Evolutionary conservation across 2,113 vertebrate genomes (phyloP), one percentile per base, ranked within the genome.

Genomic region (Amia ocellicauda): DNA sequence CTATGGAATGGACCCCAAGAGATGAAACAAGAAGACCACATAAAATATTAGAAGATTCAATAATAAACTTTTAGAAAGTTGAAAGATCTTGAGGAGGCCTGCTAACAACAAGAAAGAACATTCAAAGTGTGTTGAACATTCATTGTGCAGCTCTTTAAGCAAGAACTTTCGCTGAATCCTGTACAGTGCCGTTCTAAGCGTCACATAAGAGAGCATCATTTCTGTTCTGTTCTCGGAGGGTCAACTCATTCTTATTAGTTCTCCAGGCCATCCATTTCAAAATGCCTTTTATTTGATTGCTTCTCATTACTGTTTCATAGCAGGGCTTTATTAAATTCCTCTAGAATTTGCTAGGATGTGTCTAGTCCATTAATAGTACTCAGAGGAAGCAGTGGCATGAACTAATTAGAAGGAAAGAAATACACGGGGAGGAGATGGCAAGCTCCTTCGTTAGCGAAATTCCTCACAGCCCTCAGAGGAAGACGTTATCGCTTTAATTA

Each of bases 401-500:
- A 60, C 47, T 66, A 59, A 66, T 66, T 60, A 60, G 64, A 60
- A 20, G 31, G 27, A 22, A 58, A 20, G 45, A 42, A 59, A 60
- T 45, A 41, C 19, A 27, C 3, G 24, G 58, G 47, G 41, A 19
- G 63, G 22, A 26, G 49, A 16, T n/a, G 22, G 5, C 10, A 14
- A 19, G 10, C 40, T 42, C 56, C 24, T 58, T 58, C 54, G 26
- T 60, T 41, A 23, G 42, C 28, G 41, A 27, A 64, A 64, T 47
- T 51, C 64, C 64, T 51, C 43, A 58, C 57, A 50, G 20, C 36
- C 52, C 26, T 45, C 14, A 8, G 40, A 57, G 53, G 47, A 36
- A 28, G 9, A 54, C 26, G n/a, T 60, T 66, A 43, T 53, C 40
- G 19, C 20, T 54, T 59, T 66, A 66, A 66, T 66, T 66, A 53